Evolutionary conservation across 2,888 invertebrate species (phyloP), one percentile per base, ranked within the genome.

Genomic region (Cephus sareptanus): DNA sequence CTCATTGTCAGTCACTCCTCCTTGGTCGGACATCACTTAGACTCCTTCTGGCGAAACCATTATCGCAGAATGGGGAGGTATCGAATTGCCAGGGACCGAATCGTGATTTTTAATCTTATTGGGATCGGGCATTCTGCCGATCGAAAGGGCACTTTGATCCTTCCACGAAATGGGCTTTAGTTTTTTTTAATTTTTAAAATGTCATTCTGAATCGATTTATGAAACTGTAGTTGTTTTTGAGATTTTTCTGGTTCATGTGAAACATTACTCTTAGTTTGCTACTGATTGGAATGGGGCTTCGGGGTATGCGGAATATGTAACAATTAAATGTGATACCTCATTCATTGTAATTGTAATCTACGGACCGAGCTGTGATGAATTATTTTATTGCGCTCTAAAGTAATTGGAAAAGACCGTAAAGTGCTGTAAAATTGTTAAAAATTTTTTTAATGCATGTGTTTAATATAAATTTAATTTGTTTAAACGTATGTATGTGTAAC

Each of bases 271-370:
- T 23, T 23, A 56, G 9, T 23, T 56, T 56, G 23, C 56, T 23
- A 15, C 74, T 35, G 34, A 56, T 76, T 77, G 77, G 0, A 56
- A 81, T 76, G 75, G 73, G 80, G 69, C 81, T 80, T 74, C 68
- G 75, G 75, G 81, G 80, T 75, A 31, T n/a, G 77, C 75, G 80
- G 75, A 76, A 79, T 78, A 78, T 75, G 79, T 75, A 79, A 81
- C 78, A 81, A 81, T 81, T 81, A 81, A 81, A 80, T 79, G 80
- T 79, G 79, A 79, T 79, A 79, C 80, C 76, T 80, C 78, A 78
- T 78, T 81, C 79, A 78, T 80, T 81, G 80, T 81, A 81, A 81
- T 81, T 79, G 76, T 79, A 75, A 79, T 69, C 74, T 76, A 78
- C 78, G 69, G 9, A 56, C 2, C 56, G 23, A 56, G 56, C 23